phyloP scores from a whole-genome alignment of 2,113 vertebrate genomes.

The Leucosticte australis region DNA sequence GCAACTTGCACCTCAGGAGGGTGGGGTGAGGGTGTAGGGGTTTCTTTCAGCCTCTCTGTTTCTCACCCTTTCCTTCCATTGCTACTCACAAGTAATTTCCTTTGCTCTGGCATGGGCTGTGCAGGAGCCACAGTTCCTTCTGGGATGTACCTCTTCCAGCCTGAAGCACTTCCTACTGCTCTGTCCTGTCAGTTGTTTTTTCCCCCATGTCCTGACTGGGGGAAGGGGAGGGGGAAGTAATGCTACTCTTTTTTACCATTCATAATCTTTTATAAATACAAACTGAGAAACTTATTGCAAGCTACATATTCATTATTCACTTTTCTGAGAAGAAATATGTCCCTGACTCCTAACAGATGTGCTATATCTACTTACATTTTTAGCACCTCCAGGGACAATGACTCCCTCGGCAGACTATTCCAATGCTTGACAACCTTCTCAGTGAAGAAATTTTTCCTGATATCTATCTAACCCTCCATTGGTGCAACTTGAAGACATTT shows the following conservation, averaged over 20 bases:
- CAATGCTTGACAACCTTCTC: neutral
- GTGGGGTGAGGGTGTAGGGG: rapidly evolving
- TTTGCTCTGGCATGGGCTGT: neutral
- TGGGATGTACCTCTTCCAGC: neutral
- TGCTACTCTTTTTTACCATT: neutral
- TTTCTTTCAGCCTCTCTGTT: neutral
- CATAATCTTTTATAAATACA: constrained; percentile 48
- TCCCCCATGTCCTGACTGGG: neutral
- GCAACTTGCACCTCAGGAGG: neutral
- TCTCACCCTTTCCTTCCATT: neutral
- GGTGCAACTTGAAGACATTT: neutral
- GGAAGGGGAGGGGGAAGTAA: neutral
- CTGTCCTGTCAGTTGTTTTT: neutral
- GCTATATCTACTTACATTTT: neutral
- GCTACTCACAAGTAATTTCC: neutral
- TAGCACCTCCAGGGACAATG: too few species aligned
- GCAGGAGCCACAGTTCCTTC: neutral
- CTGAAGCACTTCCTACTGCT: neutral
- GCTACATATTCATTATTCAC: neutral
- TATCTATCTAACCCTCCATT: neutral
- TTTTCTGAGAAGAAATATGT: neutral
- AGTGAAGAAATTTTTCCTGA: neutral
- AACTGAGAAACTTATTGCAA: constrained; percentile 32
- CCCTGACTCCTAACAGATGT: neutral
- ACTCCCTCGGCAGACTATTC: neutral